Base-by-base conservation (phyloP, 2,113 vertebrate species). In the Abramis brama region DNA sequence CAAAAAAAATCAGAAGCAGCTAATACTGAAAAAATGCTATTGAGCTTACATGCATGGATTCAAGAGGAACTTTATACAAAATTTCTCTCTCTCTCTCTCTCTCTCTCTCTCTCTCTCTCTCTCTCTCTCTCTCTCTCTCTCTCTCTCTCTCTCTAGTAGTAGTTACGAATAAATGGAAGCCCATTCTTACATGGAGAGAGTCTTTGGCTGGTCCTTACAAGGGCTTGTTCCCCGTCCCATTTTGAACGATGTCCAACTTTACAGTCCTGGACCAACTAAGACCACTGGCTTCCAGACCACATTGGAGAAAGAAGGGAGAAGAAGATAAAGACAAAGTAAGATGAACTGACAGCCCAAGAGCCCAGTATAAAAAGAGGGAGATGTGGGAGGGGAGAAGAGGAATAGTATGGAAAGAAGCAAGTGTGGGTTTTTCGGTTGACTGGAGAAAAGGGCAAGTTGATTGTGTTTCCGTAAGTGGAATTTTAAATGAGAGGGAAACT, bases 381-480 rank as follows among this genome's bases (percentile, higher is more conserved):
- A 73, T 83, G 50, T 82, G 79, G 79, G 62, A 70, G 79, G 50
- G 30, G 70, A 71, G 36, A 43, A 5, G 36, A 71, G 68, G 36
- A 83, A 85, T 73, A 79, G 52, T 74, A 55, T 60, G 39, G 39
- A 82, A 68, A 70, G 75, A 57, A 43, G 43, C 64, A 62, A 82
- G 33, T 30, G 52, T 15, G 25, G 45, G 47, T n/a, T 83, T 73
- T 15, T 85, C 68, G 79, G 43, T 78, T 62, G 70, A 45, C 9
- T 83, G n/a, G 77, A 82, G 73, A 52, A 86, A 83, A 64, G 43
- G 85, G 89, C 55, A 68, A 68, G 89, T 77, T 81, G 82, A 88
- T 90, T 92, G 90, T 82, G 68, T 62, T 88, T 78, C 76, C n/a
- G 36, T 82, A 76, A 86, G 73, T 87, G 79, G 79, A 89, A 83